These are phyloP conservation scores for Rhegmatorhina hoffmannsi DNA, from an alignment of 2,113 vertebrate genomes.

Conservation along the genomic window DNA sequence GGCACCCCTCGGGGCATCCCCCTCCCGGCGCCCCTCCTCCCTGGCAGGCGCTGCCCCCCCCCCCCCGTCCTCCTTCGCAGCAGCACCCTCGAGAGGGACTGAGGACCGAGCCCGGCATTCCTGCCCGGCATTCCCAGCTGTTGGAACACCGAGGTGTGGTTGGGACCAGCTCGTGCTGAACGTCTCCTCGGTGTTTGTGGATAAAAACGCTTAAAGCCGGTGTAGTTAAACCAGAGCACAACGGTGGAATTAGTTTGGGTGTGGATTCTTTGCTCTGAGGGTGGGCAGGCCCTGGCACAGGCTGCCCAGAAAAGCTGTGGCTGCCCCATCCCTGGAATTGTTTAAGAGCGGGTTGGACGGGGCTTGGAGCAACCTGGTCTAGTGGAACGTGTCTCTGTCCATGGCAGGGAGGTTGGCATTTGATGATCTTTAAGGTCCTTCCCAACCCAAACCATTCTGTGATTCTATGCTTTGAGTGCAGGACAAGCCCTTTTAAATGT, in stretches of 20 bases:
- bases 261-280: rapidly evolving
- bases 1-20: neutral
- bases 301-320: neutral
- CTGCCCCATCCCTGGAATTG: neutral
- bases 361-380: neutral
- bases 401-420: too few species aligned
- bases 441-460: neutral
- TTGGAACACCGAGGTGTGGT: rapidly evolving
- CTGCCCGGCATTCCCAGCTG: neutral
- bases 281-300: neutral
- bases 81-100: neutral
- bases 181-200: rapidly evolving
- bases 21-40: neutral
- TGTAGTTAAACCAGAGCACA: neutral
- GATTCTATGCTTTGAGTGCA: neutral
- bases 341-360: rapidly evolving
- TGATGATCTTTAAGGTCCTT: neutral
- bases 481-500: neutral
- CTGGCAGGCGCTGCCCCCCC: neutral
- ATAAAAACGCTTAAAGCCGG: rapidly evolving
- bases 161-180: neutral
- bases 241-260: too few species aligned
- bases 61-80: too few species aligned
- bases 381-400: neutral
- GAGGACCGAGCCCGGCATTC: neutral